Conservation (phyloP, 2,797 vertebrate genomes). For the Dendrocincla tyrannina region DNA sequence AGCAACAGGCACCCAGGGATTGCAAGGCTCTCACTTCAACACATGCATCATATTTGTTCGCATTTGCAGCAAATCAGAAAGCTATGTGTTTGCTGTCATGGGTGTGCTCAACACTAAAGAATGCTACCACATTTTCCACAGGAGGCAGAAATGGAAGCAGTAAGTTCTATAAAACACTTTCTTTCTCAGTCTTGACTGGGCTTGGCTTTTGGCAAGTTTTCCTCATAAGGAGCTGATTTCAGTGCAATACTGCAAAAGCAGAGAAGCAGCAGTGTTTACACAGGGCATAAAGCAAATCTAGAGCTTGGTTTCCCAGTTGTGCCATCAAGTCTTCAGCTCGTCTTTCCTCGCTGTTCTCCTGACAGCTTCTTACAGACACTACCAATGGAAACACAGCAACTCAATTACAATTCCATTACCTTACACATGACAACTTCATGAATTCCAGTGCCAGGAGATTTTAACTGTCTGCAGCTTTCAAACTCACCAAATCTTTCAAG, state of each 20-base stretch:
- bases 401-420: not conserved
- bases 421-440: not conserved
- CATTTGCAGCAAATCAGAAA: not conserved
- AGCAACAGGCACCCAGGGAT: not conserved
- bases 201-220: not conserved
- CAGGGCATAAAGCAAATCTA: not conserved
- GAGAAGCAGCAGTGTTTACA: not conserved
- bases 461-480: not conserved
- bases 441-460: not conserved
- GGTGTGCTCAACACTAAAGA: not conserved
- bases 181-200: not conserved
- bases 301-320: not conserved
- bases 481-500: not conserved
- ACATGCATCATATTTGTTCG: not conserved
- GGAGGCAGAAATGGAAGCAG: conserved; percentile 6
- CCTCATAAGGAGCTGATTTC: not conserved
- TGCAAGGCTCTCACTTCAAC: not conserved
- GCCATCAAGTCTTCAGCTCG: not conserved
- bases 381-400: not conserved
- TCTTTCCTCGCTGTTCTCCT: not conserved
- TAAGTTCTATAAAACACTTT: not conserved
- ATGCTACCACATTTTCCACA: not conserved
- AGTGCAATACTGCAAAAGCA: not conserved
- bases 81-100: not conserved
- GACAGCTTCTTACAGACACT: not conserved